A percentile compares a stretch with the other conserved stretches of the same genome.
Conservation (phyloP, 2,888 invertebrate genomes). For the Drosophila kokeensis region DNA sequence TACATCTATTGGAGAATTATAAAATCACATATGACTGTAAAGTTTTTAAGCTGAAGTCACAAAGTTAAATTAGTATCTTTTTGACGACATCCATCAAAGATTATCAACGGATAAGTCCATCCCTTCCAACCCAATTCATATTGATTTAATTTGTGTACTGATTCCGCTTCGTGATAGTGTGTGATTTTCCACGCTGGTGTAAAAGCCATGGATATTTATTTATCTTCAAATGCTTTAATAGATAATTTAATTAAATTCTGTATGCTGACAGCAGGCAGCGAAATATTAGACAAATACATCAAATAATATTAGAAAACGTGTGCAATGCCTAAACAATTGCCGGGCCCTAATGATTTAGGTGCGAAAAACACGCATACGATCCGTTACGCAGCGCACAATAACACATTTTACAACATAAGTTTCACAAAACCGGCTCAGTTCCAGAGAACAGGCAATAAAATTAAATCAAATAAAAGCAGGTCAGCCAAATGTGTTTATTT, state of each 20-base stretch:
- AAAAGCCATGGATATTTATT: background rate
- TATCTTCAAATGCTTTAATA: constrained; percentile 43
- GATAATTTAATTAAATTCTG: constrained; percentile 64
- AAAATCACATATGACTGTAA: background rate
- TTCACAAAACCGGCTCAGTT: constrained; percentile 31
- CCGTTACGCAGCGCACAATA: constrained; percentile 46
- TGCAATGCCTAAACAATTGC: constrained; percentile 48
- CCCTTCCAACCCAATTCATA: background rate
- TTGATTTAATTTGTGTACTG: background rate
- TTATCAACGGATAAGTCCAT: background rate
- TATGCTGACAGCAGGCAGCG: constrained; percentile 27
- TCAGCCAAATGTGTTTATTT: constrained; percentile 31
- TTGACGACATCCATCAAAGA: background rate
- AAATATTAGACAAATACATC: constrained; percentile 14
- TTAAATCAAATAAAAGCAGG: constrained; percentile 28
- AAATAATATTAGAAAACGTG: constrained; percentile 42
- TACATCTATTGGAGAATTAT: background rate
- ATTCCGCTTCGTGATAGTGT: background rate
- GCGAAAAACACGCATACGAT: constrained; percentile 71
- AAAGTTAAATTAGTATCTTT: background rate
- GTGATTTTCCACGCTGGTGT: background rate
- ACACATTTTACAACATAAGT: constrained; percentile 58
- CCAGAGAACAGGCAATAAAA: constrained; percentile 46
- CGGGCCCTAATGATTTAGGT: constrained; percentile 68
- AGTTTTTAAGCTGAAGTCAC: background rate